Evolutionary conservation across 1,140 invertebrate genomes (phyloP).

Genomic region (Thrips palmi): DNA sequence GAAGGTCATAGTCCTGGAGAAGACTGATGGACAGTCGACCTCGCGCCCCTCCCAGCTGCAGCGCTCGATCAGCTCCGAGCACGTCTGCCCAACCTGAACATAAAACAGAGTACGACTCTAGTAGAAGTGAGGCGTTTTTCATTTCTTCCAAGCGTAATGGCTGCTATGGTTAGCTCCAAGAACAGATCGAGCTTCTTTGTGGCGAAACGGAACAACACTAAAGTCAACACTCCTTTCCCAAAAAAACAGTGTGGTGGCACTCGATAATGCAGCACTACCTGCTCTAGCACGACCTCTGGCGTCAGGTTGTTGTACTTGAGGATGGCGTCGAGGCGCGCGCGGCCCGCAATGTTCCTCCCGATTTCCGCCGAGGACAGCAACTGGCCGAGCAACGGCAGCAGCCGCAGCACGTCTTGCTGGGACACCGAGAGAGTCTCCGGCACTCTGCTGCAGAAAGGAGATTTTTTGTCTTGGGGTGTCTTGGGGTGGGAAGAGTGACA

Average conservation of each 20-base stretch:
- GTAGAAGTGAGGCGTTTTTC: too few species aligned
- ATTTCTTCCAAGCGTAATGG: too few species aligned
- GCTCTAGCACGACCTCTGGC: slow-evolving; percentile 2
- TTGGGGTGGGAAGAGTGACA: background rate
- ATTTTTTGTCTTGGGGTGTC: background rate
- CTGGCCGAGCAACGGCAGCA: slow-evolving; percentile 7
- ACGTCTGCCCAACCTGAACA: slow-evolving; percentile 9
- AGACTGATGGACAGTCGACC: slow-evolving; percentile 8
- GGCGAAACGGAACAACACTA: too few species aligned
- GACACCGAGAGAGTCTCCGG: too few species aligned
- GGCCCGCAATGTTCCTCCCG: background rate
- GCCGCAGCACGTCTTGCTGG: slow-evolving; percentile 1
- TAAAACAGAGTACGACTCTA: too few species aligned
- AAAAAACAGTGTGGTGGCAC: too few species aligned
- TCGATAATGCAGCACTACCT: too few species aligned
- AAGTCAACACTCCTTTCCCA: too few species aligned
- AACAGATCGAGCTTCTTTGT: too few species aligned
- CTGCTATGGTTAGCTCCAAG: too few species aligned
- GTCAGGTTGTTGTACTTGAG: slow-evolving; percentile 4
- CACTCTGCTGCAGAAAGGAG: too few species aligned
- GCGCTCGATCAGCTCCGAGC: slow-evolving; percentile 14
- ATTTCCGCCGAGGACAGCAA: background rate
- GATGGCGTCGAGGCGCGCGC: slow-evolving; percentile 2
- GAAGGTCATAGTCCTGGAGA: slow-evolving; percentile 6
- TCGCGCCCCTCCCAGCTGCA: slow-evolving; percentile 10